phyloP scores from a whole-genome alignment of 2,113 vertebrate genomes.

The Oncorhynchus masou region DNA sequence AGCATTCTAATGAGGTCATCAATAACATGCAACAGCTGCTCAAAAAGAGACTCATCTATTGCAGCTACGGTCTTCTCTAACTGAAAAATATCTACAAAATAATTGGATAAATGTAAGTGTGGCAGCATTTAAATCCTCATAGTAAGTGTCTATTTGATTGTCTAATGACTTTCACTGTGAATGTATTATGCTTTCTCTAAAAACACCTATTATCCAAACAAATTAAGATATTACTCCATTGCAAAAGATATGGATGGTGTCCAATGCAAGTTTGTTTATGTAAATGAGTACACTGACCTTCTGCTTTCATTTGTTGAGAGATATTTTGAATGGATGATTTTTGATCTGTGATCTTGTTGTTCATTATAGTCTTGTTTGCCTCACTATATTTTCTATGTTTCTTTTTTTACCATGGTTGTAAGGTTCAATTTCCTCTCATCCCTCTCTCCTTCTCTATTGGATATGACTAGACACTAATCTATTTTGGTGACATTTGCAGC shows the following conservation, averaged over 20 bases:
- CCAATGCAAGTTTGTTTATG: neutral
- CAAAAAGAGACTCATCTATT: conserved; percentile 81
- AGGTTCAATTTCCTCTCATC: conserved; percentile 38
- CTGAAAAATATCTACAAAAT: conserved; percentile 56
- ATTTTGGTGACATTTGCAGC: conserved; percentile 58
- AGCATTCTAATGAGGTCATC: conserved; percentile 88
- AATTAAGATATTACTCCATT: neutral
- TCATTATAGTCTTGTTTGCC: conserved; percentile 7
- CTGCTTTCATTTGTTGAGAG: conserved; percentile 18
- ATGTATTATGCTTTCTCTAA: neutral
- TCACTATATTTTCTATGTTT: conserved; percentile 10
- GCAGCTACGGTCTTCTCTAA: conserved; percentile 45
- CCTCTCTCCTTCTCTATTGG: conserved; percentile 26
- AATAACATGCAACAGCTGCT: conserved; percentile 93
- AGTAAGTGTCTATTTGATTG: neutral
- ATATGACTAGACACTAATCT: conserved; percentile 41
- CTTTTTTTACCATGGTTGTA: conserved; percentile 42
- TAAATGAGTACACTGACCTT: conserved; percentile 35
- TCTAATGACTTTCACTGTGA: neutral
- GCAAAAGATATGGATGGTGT: neutral
- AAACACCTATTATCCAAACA: neutral
- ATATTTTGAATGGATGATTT: conserved; percentile 47
- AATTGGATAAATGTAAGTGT: conserved; percentile 48
- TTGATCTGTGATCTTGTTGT: conserved; percentile 32
- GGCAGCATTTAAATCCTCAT: neutral